Conservation (phyloP, 30 jellyfish, hydroid and myxozoan genomes). For the Turritopsis rubra region DNA sequence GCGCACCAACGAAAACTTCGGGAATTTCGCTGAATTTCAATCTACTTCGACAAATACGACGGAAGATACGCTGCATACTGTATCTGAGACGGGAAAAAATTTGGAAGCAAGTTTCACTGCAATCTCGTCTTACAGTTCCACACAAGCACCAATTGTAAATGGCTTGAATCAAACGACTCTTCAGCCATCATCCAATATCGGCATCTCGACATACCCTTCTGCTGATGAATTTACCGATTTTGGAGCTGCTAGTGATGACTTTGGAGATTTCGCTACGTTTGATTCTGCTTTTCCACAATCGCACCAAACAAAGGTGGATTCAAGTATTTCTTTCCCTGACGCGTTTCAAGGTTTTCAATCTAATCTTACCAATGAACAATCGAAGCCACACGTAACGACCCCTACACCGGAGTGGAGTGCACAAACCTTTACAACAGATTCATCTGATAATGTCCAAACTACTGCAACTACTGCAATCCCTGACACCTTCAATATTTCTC, state of each 20-base stretch:
- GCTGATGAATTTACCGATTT: neutral
- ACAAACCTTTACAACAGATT: neutral
- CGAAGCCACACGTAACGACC: neutral
- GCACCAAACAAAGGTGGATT: neutral
- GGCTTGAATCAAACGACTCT: neutral
- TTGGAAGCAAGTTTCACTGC: neutral
- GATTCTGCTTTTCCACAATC: neutral
- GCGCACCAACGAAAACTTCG: neutral
- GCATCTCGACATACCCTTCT: neutral
- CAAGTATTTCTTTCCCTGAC: neutral
- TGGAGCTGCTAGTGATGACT: neutral
- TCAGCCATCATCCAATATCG: neutral
- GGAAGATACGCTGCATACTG: neutral
- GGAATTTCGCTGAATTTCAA: neutral
- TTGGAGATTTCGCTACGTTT: constrained; percentile 4
- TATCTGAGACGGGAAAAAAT: neutral
- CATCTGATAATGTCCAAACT: neutral
- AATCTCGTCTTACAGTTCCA: neutral
- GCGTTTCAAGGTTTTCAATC: too few species aligned
- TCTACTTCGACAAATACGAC: neutral
- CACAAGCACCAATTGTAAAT: neutral
- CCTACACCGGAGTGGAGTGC: neutral
- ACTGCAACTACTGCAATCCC: too few species aligned
- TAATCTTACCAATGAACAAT: neutral
- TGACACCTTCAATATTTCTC: neutral